A percentile compares a stretch with the other conserved stretches of the same genome.
These are phyloP conservation scores for Lepisosteus oculatus DNA, from an alignment of 2,113 vertebrate species.

Conservation along the genomic window DNA sequence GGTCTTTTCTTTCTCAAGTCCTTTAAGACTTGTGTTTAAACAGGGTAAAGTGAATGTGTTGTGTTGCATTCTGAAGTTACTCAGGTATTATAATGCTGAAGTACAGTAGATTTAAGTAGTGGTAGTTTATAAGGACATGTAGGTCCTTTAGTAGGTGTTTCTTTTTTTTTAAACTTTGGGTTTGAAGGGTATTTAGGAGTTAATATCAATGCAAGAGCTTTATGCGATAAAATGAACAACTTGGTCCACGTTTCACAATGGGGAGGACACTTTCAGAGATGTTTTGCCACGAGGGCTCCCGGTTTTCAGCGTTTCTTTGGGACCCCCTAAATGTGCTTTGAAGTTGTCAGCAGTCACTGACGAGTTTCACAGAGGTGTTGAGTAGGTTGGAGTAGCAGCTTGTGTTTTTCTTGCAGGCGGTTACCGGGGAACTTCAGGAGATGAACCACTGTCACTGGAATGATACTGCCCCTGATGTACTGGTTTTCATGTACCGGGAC, in stretches of 20 bases:
- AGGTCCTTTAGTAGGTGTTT: conserved; percentile 79
- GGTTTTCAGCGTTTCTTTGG: no score
- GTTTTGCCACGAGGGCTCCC: conserved; percentile 8
- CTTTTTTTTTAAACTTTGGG: conserved; percentile 63
- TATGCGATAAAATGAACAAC: not conserved
- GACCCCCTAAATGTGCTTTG: no score
- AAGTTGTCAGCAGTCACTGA: no score
- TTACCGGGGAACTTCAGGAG: no score
- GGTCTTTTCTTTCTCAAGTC: conserved; percentile 76
- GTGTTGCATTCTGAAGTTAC: conserved; percentile 71
- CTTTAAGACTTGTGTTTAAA: conserved; percentile 78
- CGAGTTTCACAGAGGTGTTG: no score
- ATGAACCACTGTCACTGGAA: no score
- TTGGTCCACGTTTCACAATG: conserved; percentile 5
- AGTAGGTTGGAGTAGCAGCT: no score
- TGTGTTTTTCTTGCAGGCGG: no score
- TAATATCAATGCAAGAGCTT: conserved; percentile 18
- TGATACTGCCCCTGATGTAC: no score
- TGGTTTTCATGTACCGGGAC: no score
- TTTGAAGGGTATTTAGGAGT: conserved; percentile 69
- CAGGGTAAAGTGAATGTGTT: conserved; percentile 95
- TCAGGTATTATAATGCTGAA: conserved; percentile 78
- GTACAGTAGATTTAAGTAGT: conserved; percentile 67
- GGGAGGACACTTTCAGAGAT: not conserved
- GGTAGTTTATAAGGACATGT: conserved; percentile 63